phyloP scores from a whole-genome alignment of 2,113 vertebrate species.

The Xyliphius kryptos region DNA sequence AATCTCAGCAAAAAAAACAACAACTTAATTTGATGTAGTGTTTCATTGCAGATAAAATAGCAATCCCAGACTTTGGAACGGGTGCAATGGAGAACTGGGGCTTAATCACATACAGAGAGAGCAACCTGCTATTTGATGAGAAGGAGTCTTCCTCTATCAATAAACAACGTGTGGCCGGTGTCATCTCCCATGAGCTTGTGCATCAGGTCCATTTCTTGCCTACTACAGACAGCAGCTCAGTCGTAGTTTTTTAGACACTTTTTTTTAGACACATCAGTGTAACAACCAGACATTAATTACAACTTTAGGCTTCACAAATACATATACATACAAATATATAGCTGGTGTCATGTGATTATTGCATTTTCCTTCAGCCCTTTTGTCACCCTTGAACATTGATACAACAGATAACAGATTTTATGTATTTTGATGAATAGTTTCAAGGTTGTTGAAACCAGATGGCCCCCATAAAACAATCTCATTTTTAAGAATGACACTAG shows the following conservation, averaged over 20 bases:
- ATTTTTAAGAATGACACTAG: neutral
- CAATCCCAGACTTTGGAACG: conserved; percentile 96
- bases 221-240: neutral
- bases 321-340: no score
- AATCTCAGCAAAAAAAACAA: neutral
- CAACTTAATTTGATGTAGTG: neutral
- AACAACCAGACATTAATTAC: neutral
- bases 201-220: conserved; percentile 76
- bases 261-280: no score
- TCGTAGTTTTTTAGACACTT: no score
- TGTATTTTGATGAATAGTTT: conserved; percentile 28
- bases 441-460: conserved; percentile 24
- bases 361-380: no score
- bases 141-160: conserved; percentile 78
- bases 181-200: conserved; percentile 88
- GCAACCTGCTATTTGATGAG: conserved; percentile 84
- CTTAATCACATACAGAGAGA: conserved; percentile 91
- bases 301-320: no score
- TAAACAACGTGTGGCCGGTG: conserved; percentile 82
- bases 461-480: conserved; percentile 13
- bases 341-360: no score
- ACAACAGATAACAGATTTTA: neutral
- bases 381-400: conserved; percentile 20
- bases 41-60: conserved; percentile 80
- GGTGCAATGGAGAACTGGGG: conserved; percentile 99